phyloP scores from a whole-genome alignment of 2,888 invertebrate genomes.

The Keiferia lycopersicella region DNA sequence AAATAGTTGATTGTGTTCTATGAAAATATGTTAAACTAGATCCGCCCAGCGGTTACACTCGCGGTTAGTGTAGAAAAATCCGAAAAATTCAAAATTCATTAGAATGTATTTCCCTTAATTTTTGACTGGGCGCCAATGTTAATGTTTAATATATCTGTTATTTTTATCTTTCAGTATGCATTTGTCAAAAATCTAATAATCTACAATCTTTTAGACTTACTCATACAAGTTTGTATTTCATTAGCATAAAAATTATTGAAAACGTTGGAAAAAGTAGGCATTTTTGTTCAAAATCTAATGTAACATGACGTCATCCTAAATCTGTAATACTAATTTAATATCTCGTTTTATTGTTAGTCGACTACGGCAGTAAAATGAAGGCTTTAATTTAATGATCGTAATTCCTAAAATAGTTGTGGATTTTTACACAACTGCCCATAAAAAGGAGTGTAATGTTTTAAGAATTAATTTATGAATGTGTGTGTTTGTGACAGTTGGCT shows the following conservation, averaged over 20 bases:
- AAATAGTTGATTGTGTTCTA: too few species aligned
- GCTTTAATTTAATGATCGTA: neutral
- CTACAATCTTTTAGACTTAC: neutral
- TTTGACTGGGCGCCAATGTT: too few species aligned
- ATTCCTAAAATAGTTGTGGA: neutral
- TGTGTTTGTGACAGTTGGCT: too few species aligned
- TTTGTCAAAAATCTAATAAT: too few species aligned
- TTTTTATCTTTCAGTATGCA: too few species aligned
- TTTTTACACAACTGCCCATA: too few species aligned
- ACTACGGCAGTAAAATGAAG: neutral
- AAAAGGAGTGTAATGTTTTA: neutral
- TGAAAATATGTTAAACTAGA: too few species aligned
- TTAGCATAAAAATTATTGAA: neutral
- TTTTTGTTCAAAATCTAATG: neutral
- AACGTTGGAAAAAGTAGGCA: neutral
- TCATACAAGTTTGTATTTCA: neutral
- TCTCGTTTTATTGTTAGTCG: neutral
- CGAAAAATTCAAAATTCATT: too few species aligned
- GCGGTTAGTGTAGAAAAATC: too few species aligned
- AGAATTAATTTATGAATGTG: neutral
- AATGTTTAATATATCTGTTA: too few species aligned
- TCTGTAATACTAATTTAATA: conserved; percentile 2
- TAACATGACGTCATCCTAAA: neutral
- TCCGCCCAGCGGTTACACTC: too few species aligned
- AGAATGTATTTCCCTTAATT: too few species aligned